Base-by-base conservation (phyloP, 2,888 invertebrate genomes). In the Adelognathus sp. region DNA sequence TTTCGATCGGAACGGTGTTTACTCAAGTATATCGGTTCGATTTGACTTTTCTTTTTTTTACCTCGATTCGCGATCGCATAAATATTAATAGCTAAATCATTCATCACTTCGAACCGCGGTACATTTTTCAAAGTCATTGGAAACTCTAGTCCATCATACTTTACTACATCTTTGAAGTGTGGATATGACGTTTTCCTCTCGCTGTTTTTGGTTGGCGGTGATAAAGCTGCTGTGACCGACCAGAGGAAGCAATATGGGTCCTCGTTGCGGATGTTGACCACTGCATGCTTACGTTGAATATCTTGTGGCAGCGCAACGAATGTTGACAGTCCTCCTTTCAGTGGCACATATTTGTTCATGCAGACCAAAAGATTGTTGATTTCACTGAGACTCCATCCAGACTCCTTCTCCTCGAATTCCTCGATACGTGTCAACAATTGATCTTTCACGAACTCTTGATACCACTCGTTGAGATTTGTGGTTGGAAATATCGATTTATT, bases 401-500 rank as follows among this genome's bases (percentile, higher is more conserved):
- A n/a, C n/a, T n/a, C n/a, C n/a, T n/a, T n/a, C n/a, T n/a, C n/a
- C n/a, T n/a, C n/a, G n/a, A n/a, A n/a, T n/a, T n/a, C n/a, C n/a
- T n/a, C n/a, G n/a, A n/a, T n/a, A n/a, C n/a, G n/a, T n/a, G n/a
- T n/a, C n/a, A n/a, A n/a, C n/a, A n/a, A n/a, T n/a, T n/a, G n/a
- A n/a, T n/a, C n/a, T n/a, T n/a, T n/a, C n/a, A n/a, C n/a, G n/a
- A n/a, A n/a, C n/a, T n/a, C n/a, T n/a, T n/a, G n/a, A n/a, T n/a
- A n/a, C n/a, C n/a, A n/a, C n/a, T n/a, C n/a, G n/a, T n/a, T n/a
- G n/a, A 84, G 24, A 52, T 84, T 76, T 39, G 81, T 83, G 50
- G 70, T 67, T 7, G 54, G 46, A 50, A 82, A 71, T 54, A 85
- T 83, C 1, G 81, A 52, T 46, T 77, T 24, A 66, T 81, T 83